Percentiles rank a stretch among this genome's conserved stretches.
Conservation (phyloP, 2,888 invertebrate species). For the Andrena dorsata region DNA sequence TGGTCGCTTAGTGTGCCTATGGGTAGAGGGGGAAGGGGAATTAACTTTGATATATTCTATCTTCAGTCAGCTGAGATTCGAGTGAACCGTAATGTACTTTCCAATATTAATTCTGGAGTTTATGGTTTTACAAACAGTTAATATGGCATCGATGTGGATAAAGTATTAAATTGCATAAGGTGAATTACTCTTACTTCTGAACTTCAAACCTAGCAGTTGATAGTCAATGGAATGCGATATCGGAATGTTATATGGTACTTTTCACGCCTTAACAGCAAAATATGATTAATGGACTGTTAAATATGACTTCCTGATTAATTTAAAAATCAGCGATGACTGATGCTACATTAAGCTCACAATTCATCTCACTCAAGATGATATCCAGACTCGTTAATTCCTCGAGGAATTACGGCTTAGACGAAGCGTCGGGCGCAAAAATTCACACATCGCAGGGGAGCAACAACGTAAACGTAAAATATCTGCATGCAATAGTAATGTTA, state of each 20-base stretch:
- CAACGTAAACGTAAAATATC: background rate
- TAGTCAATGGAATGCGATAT: background rate
- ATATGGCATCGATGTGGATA: background rate
- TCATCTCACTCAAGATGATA: background rate
- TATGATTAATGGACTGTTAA: conserved; percentile 9
- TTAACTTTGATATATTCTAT: too few species aligned
- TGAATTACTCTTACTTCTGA: background rate
- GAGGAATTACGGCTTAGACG: too few species aligned
- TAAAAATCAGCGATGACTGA: background rate
- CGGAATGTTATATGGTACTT: background rate
- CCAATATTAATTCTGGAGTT: background rate
- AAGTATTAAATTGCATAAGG: background rate
- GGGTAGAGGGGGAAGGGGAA: too few species aligned
- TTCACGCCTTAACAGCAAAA: background rate
- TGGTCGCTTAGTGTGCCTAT: too few species aligned
- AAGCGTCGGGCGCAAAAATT: background rate
- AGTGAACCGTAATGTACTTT: background rate
- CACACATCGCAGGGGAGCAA: background rate
- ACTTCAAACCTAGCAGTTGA: background rate
- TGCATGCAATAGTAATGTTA: conserved; percentile 62
- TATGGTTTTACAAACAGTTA: background rate
- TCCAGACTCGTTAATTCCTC: background rate
- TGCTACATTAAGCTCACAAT: background rate
- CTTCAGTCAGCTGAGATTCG: background rate
- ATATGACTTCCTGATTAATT: background rate